phyloP scores from a whole-genome alignment of 2,888 invertebrate species.

The Malacosoma neustria region DNA sequence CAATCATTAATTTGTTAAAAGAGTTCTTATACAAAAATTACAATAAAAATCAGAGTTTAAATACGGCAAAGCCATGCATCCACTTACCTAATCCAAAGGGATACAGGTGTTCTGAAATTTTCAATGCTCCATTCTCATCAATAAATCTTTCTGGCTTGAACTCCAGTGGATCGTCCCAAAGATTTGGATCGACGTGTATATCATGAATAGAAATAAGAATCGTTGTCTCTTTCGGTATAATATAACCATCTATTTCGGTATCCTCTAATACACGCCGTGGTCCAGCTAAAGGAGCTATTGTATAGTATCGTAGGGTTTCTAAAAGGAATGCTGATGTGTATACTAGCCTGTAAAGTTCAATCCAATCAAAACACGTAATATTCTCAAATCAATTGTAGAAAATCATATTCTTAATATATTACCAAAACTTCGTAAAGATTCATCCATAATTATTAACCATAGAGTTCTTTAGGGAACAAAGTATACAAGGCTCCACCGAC shows the following conservation, averaged over 20 bases:
- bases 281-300: slow-evolving; percentile 70
- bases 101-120: slow-evolving; percentile 71
- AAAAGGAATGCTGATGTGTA: slow-evolving; percentile 72
- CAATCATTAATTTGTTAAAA: too few relatives aligned
- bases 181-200: slow-evolving; percentile 64
- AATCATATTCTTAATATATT: background rate
- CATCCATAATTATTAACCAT: too few relatives aligned
- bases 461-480: too few relatives aligned
- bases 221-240: slow-evolving; percentile 66
- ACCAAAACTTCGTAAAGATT: too few relatives aligned
- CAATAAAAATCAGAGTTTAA: too few relatives aligned
- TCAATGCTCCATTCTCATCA: slow-evolving; percentile 62
- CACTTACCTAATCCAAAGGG: slow-evolving; percentile 80
- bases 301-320: slow-evolving; percentile 73
- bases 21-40: too few relatives aligned
- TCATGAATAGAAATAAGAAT: slow-evolving; percentile 69
- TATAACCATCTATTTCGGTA: slow-evolving; percentile 46
- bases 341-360: slow-evolving; percentile 43
- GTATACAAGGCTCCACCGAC: too few relatives aligned
- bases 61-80: too few relatives aligned
- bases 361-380: too few relatives aligned
- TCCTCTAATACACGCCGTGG: slow-evolving; percentile 56
- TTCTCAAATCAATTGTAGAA: too few relatives aligned
- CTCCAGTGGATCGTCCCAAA: slow-evolving; percentile 74
- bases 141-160: slow-evolving; percentile 79